A percentile compares a stretch with the other conserved stretches of the same genome.
These are phyloP conservation scores for Montipora foliosa DNA, from an alignment of 64 coral and sea anemone genomes.

Conservation along the genomic window DNA sequence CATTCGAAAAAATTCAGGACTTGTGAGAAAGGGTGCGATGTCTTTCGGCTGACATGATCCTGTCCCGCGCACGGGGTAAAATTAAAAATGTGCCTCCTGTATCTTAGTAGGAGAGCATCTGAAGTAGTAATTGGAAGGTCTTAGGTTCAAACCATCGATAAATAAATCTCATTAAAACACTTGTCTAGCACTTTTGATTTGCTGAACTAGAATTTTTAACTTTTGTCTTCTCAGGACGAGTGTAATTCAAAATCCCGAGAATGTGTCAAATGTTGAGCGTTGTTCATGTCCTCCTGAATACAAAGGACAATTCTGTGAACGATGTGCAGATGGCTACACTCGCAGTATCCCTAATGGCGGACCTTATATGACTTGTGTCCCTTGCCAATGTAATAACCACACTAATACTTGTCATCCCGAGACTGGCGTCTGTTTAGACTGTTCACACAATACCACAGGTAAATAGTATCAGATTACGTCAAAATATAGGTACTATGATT, in stretches of 20 bases:
- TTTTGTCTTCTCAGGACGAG: constrained; percentile 30
- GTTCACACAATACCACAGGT: constrained; percentile 91
- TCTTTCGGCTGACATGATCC: too few species aligned
- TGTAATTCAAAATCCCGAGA: constrained; percentile 4
- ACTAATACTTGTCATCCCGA: constrained; percentile 77
- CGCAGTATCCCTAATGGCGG: constrained; percentile 79
- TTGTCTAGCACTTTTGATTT: not conserved
- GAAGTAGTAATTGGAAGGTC: too few species aligned
- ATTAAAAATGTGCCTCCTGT: too few species aligned
- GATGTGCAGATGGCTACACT: constrained; percentile 88
- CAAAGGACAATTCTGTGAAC: constrained; percentile 92
- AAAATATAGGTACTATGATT: not conserved
- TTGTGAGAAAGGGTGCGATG: too few species aligned
- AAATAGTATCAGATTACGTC: not conserved
- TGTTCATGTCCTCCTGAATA: constrained; percentile 85
- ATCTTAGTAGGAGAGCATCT: too few species aligned
- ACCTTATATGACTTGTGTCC: constrained; percentile 78
- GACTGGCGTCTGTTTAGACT: constrained; percentile 83
- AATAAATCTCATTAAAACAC: too few species aligned
- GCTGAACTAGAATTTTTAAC: not conserved
- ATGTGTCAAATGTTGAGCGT: constrained; percentile 63
- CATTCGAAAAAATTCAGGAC: too few species aligned
- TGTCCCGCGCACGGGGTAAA: too few species aligned
- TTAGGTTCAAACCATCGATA: not conserved
- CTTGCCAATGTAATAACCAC: constrained; percentile 85